phyloP scores from a whole-genome alignment of 2,113 vertebrate species.

The Oncorhynchus gorbuscha region DNA sequence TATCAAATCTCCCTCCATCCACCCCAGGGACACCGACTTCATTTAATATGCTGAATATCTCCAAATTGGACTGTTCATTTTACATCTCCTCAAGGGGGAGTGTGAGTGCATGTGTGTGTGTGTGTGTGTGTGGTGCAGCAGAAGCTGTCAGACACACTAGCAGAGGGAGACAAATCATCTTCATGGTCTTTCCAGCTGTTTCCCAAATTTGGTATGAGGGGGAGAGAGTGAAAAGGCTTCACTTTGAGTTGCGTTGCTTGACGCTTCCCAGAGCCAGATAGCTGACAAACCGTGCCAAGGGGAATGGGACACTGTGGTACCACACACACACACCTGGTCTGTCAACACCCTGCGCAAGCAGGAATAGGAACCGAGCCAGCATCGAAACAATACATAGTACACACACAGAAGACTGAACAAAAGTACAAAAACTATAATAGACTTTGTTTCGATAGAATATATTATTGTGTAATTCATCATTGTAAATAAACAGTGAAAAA shows the following conservation, averaged over 20 bases:
- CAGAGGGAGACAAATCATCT: constrained; percentile 75
- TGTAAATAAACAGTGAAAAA: too few species aligned
- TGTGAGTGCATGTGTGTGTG: constrained; percentile 41
- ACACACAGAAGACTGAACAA: constrained; percentile 23
- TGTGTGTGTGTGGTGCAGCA: constrained; percentile 4
- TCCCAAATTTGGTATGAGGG: constrained; percentile 78
- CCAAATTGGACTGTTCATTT: too few species aligned
- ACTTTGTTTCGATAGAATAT: too few species aligned
- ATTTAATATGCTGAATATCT: too few species aligned
- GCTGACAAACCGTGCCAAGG: constrained; percentile 51
- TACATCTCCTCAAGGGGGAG: background rate
- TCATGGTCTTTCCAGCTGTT: constrained; percentile 77
- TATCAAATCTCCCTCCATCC: background rate
- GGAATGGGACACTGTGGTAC: background rate
- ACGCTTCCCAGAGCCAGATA: constrained; percentile 69
- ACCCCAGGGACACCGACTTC: too few species aligned
- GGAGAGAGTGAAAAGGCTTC: constrained; percentile 42
- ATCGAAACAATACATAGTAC: background rate
- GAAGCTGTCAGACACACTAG: constrained; percentile 69
- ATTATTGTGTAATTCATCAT: too few species aligned
- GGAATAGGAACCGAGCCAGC: constrained; percentile 44
- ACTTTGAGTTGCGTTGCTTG: constrained; percentile 70
- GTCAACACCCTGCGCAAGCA: constrained; percentile 12
- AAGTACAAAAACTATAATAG: background rate
- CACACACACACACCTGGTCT: constrained; percentile 9